Conservation (phyloP, 2,888 invertebrate species). For the Anaspis maculata region DNA sequence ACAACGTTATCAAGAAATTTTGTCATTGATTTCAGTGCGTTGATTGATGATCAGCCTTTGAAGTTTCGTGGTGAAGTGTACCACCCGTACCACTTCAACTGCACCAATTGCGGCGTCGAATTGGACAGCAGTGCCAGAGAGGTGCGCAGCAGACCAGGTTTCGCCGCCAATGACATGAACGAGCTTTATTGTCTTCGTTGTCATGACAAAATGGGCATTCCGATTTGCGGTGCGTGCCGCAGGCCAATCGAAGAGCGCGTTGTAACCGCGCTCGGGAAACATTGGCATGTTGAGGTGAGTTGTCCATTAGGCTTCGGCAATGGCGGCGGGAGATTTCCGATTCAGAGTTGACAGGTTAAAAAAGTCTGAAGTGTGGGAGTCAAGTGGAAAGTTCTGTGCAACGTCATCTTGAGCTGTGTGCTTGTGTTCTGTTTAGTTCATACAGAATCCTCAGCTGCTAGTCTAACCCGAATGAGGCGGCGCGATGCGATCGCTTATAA, state of each 20-base stretch:
- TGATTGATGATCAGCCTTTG: conserved; percentile 85
- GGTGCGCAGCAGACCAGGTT: conserved; percentile 84
- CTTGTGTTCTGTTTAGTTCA: too few relatives aligned
- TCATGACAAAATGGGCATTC: conserved; percentile 99
- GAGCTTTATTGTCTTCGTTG: conserved; percentile 96
- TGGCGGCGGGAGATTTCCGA: too few relatives aligned
- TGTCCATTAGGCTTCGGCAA: too few relatives aligned
- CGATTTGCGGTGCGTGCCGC: conserved; percentile 99
- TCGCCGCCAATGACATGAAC: conserved; percentile 85
- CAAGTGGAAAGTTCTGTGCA: too few relatives aligned
- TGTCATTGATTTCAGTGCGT: conserved; percentile 65
- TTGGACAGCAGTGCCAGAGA: conserved; percentile 93
- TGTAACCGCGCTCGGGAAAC: conserved; percentile 95
- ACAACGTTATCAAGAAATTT: too few relatives aligned
- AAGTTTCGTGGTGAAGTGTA: conserved; percentile 94
- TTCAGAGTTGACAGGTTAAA: too few relatives aligned
- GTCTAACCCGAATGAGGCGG: too few relatives aligned
- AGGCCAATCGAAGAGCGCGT: conserved; percentile 98
- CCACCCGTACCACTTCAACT: conserved; percentile 99
- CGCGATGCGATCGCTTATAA: too few relatives aligned
- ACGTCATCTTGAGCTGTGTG: too few relatives aligned
- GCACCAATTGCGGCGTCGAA: conserved; percentile 85
- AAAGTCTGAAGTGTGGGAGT: too few relatives aligned
- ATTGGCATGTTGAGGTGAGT: conserved; percentile 92
- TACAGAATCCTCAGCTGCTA: too few relatives aligned